Conservation (phyloP, 2,113 vertebrate genomes). For the Leucopsar rothschildi region DNA sequence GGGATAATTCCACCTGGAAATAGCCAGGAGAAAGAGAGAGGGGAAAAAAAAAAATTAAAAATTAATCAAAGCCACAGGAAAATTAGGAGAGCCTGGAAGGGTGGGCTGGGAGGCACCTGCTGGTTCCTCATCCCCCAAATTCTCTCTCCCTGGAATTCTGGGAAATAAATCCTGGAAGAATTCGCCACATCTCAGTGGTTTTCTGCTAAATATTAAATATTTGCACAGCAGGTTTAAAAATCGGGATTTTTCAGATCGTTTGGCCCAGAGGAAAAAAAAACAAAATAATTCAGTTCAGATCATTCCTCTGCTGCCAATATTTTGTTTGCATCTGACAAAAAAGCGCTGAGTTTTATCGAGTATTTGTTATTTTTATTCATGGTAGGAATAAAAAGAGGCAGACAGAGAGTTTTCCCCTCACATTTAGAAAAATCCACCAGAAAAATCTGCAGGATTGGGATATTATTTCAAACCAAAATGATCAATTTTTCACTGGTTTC, state of each 20-base stretch:
- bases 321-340: neutral
- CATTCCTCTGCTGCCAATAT: neutral
- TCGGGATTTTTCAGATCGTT: rapidly evolving
- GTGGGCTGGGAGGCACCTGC: neutral
- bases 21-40: too few species aligned
- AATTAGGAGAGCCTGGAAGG: neutral
- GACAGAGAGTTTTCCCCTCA: neutral
- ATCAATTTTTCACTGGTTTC: rapidly evolving
- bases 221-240: neutral
- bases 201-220: neutral
- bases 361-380: neutral
- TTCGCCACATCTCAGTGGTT: neutral
- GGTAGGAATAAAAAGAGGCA: neutral
- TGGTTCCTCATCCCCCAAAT: neutral
- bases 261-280: neutral
- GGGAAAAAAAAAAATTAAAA: too few species aligned
- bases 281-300: neutral
- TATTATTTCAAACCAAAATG: neutral
- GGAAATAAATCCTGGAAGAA: neutral
- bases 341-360: neutral
- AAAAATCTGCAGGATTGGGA: neutral
- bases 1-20: neutral
- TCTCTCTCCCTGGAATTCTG: rapidly evolving
- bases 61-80: rapidly evolving
- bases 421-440: neutral